Conservation (phyloP, 2,113 vertebrate species). For the Bos indicus region DNA sequence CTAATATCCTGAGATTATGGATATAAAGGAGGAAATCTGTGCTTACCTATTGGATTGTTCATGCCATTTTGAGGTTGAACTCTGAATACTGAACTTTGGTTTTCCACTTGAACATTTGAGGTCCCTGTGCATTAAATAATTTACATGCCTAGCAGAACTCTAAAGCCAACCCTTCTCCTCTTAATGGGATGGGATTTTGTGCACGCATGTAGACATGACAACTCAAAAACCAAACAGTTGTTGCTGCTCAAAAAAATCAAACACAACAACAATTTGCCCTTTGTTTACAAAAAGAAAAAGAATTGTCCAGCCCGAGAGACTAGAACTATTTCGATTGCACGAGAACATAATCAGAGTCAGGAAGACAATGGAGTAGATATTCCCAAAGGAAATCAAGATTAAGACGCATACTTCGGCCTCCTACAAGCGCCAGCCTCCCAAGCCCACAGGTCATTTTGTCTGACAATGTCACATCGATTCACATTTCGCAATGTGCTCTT, state of each 20-base stretch:
- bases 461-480: constrained; percentile 52
- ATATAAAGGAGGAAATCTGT: constrained; percentile 37
- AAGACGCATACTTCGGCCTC: constrained; percentile 55
- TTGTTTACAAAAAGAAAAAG: not conserved
- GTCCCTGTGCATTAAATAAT: constrained; percentile 8
- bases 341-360: not conserved
- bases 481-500: constrained; percentile 54
- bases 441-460: constrained; percentile 49
- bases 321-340: not conserved
- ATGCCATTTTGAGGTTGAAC: constrained; percentile 25
- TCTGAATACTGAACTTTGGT: constrained; percentile 39
- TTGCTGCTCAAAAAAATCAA: constrained; percentile 23
- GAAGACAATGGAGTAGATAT: constrained; percentile 20
- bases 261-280: not conserved
- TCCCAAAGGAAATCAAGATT: constrained; percentile 59
- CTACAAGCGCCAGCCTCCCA: not conserved
- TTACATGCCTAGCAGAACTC: not conserved
- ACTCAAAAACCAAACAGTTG: not conserved
- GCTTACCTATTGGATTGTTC: constrained; percentile 44
- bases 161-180: not conserved
- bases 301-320: not conserved
- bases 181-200: not conserved
- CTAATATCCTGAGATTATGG: constrained; percentile 40
- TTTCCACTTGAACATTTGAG: constrained; percentile 15
- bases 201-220: not conserved